Evolutionary conservation across 2,888 invertebrate species (phyloP), one percentile per base, ranked within the genome.

Genomic region (Physocephala rufipes): DNA sequence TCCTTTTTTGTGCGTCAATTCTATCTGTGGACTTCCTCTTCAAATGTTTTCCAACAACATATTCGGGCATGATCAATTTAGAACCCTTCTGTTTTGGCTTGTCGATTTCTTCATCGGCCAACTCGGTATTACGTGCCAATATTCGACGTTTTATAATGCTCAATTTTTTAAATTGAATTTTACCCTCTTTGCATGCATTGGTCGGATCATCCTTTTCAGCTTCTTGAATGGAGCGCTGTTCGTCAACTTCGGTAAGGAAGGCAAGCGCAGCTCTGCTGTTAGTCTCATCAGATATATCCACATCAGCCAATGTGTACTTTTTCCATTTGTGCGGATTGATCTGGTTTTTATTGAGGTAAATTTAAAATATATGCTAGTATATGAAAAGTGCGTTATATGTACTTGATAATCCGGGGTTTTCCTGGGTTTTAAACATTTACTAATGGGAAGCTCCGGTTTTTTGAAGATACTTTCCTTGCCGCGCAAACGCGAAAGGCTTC

Each of bases 261-360:
- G 91, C 89, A 76, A 94, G 88, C 0, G 95, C 95, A 51, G 94
- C 93, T 61, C 90, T 89, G 16, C 91, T 90, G 79, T 95, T 95
- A 55, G 91, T 91, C 67, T 89, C 88, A 71, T 95, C 94, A 0
- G 94, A 93, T 87, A 94, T 91, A 79, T 94, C 93, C 2, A 95
- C 94, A 88, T 95, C 93, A 30, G 90, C 91, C 21, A 96, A 84
- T 19, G 91, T 90, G 80, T 96, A 95, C 80, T 91, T 93, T 15
- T 89, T 91, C 93, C 94, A 95, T 81, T 92, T 94, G 73, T 92
- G 90, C 16, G 95, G 95, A 86, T 95, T 91, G 75, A 89, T 89
- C 43, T 51, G 19, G 28, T 15, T 28, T 58, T 58, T 21, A 55
- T 55, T 55, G 19, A 2, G n/a, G n/a, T 55, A 55, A 12, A 43